Conservation (phyloP, 2,113 vertebrate species). For the Caloenas nicobarica region DNA sequence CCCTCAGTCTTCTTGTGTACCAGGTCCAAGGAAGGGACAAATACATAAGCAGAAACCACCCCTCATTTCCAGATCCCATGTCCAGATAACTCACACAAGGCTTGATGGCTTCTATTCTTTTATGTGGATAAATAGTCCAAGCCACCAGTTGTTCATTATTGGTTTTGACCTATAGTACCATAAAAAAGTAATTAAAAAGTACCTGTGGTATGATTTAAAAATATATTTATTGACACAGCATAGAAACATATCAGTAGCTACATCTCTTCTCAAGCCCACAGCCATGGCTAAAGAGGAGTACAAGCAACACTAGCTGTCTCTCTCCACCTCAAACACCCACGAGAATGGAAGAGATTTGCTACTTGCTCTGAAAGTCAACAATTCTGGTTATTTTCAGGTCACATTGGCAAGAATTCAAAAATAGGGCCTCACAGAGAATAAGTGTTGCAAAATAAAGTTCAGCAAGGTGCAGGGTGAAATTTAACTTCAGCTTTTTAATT, state of each 20-base stretch:
- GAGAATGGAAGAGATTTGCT: not conserved
- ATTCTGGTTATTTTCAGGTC: not conserved
- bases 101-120: not conserved
- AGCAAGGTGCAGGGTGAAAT: slow-evolving; percentile 17
- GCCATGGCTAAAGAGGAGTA: not conserved
- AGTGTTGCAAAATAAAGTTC: slow-evolving; percentile 23
- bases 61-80: not conserved
- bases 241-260: not conserved
- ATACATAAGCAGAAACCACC: not conserved
- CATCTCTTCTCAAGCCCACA: not conserved
- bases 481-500: slow-evolving; percentile 9
- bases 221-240: not conserved
- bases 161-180: not conserved
- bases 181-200: not conserved
- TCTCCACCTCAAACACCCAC: not conserved
- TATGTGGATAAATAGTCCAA: not conserved
- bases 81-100: not conserved
- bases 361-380: not conserved
- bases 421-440: not conserved
- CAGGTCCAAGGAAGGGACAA: not conserved
- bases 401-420: not conserved
- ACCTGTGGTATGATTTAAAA: not conserved
- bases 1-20: not conserved
- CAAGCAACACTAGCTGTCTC: not conserved
- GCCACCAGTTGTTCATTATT: not conserved